Conservation (phyloP, 2,113 vertebrate species). For the Sialia sialis region DNA sequence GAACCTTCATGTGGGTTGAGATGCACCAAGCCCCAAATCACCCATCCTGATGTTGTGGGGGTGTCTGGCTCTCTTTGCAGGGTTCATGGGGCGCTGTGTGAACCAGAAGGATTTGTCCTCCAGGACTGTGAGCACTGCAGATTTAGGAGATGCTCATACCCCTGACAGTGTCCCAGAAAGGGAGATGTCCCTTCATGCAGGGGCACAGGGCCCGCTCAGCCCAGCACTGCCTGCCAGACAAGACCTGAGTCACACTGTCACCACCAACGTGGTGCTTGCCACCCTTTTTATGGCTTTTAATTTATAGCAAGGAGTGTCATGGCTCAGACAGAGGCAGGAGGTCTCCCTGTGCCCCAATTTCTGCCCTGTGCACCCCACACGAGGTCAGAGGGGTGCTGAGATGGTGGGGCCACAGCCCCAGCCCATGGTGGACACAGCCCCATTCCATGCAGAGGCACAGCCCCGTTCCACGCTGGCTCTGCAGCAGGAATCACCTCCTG, state of each 20-base stretch:
- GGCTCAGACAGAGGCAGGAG: neutral
- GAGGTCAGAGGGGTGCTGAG: accelerated
- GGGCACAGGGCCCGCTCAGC: neutral
- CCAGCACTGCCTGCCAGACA: accelerated
- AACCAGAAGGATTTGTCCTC: neutral
- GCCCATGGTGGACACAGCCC: neutral
- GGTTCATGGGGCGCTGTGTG: neutral
- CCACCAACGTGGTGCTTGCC: neutral
- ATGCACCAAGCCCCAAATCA: neutral
- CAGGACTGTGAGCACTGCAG: neutral
- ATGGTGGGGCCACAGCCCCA: neutral
- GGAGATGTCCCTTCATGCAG: neutral
- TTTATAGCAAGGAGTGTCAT: accelerated
- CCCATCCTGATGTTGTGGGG: neutral
- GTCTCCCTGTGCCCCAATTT: neutral
- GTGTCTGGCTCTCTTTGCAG: neutral
- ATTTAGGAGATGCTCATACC: neutral
- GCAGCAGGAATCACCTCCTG: neutral
- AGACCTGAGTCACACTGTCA: accelerated
- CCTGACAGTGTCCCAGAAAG: neutral
- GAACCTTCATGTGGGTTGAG: neutral
- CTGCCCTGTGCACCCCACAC: neutral
- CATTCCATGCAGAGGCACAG: neutral
- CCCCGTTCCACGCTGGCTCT: neutral
- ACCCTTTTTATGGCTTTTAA: neutral